Conservation (phyloP, 2,888 invertebrate genomes). For the Catocala sponsa region DNA sequence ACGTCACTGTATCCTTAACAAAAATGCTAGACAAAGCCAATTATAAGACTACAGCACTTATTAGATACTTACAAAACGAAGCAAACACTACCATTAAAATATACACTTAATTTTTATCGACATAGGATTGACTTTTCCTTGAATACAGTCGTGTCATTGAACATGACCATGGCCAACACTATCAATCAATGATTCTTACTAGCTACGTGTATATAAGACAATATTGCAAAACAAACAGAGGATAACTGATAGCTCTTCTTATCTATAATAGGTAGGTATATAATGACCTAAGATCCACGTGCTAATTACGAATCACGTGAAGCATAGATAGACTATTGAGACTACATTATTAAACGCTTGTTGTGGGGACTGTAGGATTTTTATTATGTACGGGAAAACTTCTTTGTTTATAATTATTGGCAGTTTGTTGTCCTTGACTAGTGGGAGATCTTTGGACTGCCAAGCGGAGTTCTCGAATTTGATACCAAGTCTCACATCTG, state of each 20-base stretch:
- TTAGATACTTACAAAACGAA: neutral
- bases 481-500: too few species aligned
- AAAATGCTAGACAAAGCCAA: neutral
- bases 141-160: neutral
- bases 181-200: conserved; percentile 8
- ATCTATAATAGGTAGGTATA: conserved; percentile 5
- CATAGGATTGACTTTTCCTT: conserved; percentile 12
- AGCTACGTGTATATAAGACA: conserved; percentile 2
- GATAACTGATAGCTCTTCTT: conserved; percentile 7
- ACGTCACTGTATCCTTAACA: neutral
- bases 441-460: too few species aligned
- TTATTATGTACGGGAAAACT: too few species aligned
- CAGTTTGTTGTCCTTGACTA: too few species aligned
- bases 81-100: neutral
- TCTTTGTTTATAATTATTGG: too few species aligned
- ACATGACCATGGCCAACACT: conserved; percentile 25
- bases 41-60: neutral
- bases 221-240: conserved; percentile 10
- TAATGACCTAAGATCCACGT: conserved; percentile 9
- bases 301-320: conserved; percentile 11
- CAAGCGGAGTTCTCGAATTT: too few species aligned
- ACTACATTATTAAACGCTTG: too few species aligned
- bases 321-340: neutral
- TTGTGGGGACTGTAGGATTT: too few species aligned
- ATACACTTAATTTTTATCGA: neutral